Evolutionary conservation across 2,888 invertebrate species (phyloP).

Genomic region (Andricus quercusramuli): DNA sequence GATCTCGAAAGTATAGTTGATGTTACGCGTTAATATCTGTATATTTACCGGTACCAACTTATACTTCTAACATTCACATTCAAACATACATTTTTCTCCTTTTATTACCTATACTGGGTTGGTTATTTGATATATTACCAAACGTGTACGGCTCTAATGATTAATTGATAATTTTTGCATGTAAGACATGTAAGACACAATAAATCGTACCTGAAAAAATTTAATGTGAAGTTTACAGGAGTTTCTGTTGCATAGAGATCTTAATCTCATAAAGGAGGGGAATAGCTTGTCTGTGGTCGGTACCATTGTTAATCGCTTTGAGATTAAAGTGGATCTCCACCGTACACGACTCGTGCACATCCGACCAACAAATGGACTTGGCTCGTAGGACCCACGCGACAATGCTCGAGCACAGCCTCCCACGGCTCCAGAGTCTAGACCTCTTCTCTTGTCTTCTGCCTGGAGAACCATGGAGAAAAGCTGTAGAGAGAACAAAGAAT

Average conservation of each 20-base stretch:
- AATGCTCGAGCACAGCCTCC: constrained; percentile 36
- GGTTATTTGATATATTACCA: neutral
- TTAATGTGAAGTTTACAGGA: constrained; percentile 40
- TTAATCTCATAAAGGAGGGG: constrained; percentile 39
- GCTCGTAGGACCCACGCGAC: constrained; percentile 35
- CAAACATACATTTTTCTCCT: too few species aligned
- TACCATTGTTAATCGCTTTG: constrained; percentile 41
- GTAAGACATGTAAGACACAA: neutral
- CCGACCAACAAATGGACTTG: constrained; percentile 37
- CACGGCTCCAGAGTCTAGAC: constrained; percentile 2
- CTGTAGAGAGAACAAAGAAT: constrained; percentile 27
- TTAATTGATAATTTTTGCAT: neutral
- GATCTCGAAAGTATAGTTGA: too few species aligned
- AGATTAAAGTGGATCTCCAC: constrained; percentile 41
- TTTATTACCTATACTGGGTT: too few species aligned
- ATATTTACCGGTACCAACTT: too few species aligned
- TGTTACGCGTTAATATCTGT: too few species aligned
- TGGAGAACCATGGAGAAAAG: constrained; percentile 32
- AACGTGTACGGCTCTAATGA: neutral
- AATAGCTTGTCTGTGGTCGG: constrained; percentile 42
- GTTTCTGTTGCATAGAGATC: constrained; percentile 41
- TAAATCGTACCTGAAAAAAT: constrained; percentile 20
- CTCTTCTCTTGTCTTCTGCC: constrained; percentile 30
- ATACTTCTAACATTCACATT: too few species aligned
- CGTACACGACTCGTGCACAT: constrained; percentile 34